phyloP scores from a whole-genome alignment of 2,113 vertebrate species.

The Ibidorhyncha struthersii region DNA sequence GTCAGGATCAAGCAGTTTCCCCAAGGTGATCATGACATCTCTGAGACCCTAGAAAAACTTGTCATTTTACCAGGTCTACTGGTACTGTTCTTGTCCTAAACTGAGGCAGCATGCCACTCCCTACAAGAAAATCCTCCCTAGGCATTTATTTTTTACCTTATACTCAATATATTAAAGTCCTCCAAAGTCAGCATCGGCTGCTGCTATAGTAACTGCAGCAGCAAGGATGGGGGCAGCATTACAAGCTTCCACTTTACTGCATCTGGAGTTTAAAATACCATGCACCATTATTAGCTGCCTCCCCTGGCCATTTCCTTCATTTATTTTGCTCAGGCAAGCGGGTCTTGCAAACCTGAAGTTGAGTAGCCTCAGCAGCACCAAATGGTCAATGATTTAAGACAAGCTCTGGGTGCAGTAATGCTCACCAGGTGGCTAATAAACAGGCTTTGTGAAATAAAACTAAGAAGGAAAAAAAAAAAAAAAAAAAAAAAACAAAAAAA shows the following conservation, averaged over 20 bases:
- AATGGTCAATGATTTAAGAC: conserved; percentile 54
- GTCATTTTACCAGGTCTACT: not conserved
- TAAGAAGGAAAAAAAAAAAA: too few relatives aligned
- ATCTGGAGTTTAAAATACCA: conserved; percentile 23
- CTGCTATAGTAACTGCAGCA: conserved; percentile 22
- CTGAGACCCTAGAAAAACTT: not conserved
- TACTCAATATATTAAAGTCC: not conserved
- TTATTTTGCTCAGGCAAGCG: conserved; percentile 26
- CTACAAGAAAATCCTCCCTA: not conserved
- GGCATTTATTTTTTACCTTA: not conserved
- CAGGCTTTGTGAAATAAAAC: not conserved
- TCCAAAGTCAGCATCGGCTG: not conserved
- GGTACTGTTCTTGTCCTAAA: not conserved
- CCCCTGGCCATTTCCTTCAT: not conserved
- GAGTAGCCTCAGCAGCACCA: not conserved
- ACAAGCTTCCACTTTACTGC: not conserved
- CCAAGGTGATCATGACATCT: not conserved
- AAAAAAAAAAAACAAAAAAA: too few relatives aligned
- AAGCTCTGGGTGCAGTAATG: conserved; percentile 18
- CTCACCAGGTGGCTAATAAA: conserved; percentile 54
- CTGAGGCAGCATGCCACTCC: not conserved
- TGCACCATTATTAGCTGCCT: conserved; percentile 1
- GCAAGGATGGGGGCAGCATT: not conserved
- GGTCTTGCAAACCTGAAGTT: not conserved
- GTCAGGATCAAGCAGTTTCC: not conserved